Evolutionary conservation across 35 echinoderm and acorn worm species (phyloP).

Genomic region (Lytechinus pictus): DNA sequence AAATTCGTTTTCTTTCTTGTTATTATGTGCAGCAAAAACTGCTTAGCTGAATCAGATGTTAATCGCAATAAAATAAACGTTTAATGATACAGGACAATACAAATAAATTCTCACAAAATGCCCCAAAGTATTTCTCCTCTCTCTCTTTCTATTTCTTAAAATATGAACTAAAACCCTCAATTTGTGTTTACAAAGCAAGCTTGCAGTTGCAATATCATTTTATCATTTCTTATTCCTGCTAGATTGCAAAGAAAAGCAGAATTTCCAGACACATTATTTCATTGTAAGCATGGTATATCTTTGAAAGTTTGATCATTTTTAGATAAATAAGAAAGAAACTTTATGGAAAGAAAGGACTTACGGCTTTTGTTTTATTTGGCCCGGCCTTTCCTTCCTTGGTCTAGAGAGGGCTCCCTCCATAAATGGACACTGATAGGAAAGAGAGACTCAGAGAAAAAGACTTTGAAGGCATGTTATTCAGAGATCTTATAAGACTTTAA

Average conservation of each 20-base stretch:
- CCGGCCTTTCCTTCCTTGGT: background rate
- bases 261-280: background rate
- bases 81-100: too few relatives aligned
- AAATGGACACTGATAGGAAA: constrained; percentile 7
- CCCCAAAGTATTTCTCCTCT: background rate
- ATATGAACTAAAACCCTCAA: too few relatives aligned
- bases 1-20: background rate
- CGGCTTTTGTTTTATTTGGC: background rate
- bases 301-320: background rate
- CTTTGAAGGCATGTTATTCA: constrained; percentile 26
- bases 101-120: too few relatives aligned
- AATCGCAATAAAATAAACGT: too few relatives aligned
- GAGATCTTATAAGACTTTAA: background rate
- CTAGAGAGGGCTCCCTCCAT: constrained; percentile 35
- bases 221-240: too few relatives aligned
- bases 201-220: too few relatives aligned
- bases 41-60: too few relatives aligned
- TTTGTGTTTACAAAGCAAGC: too few relatives aligned
- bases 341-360: constrained; percentile 30
- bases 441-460: constrained; percentile 28
- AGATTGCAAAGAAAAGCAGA: too few relatives aligned
- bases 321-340: background rate
- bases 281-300: background rate
- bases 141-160: background rate
- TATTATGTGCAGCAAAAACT: too few relatives aligned